A percentile compares a stretch with the other conserved stretches of the same genome.
These are phyloP conservation scores for Eretmocerus hayati DNA, from an alignment of 2,888 invertebrate species.

Conservation along the genomic window DNA sequence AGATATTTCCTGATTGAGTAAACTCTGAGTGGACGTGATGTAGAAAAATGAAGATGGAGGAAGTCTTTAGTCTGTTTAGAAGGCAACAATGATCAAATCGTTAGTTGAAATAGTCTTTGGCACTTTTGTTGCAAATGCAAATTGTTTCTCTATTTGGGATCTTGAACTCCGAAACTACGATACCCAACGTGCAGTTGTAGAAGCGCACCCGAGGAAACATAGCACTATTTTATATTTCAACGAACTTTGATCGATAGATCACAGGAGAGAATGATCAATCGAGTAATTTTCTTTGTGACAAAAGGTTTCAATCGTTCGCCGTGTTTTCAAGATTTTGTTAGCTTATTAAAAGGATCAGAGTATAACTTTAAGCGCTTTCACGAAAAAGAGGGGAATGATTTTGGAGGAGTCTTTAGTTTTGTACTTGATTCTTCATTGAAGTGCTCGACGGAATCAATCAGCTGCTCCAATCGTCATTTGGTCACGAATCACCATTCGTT, in stretches of 20 bases:
- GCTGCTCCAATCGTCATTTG: no score
- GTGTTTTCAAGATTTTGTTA: no score
- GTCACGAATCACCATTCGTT: no score
- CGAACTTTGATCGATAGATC: constrained; percentile 19
- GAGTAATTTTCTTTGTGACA: constrained; percentile 20
- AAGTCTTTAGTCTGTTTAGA: constrained; percentile 9
- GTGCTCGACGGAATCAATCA: no score
- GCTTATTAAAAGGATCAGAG: no score
- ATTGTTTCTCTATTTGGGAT: constrained; percentile 5
- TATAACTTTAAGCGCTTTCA: no score
- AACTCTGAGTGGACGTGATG: constrained; percentile 10
- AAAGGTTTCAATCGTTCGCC: constrained; percentile 28
- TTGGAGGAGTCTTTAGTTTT: no score
- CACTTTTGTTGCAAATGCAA: constrained; percentile 23
- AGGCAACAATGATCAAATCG: constrained; percentile 22
- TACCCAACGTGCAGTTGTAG: background rate
- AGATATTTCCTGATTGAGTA: constrained; percentile 1
- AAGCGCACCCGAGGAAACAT: background rate
- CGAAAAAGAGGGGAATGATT: no score
- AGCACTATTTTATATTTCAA: constrained; percentile 4
- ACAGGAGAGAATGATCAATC: constrained; percentile 22
- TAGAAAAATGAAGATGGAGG: constrained; percentile 16
- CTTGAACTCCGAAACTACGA: background rate
- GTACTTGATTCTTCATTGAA: no score
- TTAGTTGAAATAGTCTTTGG: constrained; percentile 25